Base-by-base conservation (phyloP, 2,113 vertebrate species). In the Coracopsis vasa region DNA sequence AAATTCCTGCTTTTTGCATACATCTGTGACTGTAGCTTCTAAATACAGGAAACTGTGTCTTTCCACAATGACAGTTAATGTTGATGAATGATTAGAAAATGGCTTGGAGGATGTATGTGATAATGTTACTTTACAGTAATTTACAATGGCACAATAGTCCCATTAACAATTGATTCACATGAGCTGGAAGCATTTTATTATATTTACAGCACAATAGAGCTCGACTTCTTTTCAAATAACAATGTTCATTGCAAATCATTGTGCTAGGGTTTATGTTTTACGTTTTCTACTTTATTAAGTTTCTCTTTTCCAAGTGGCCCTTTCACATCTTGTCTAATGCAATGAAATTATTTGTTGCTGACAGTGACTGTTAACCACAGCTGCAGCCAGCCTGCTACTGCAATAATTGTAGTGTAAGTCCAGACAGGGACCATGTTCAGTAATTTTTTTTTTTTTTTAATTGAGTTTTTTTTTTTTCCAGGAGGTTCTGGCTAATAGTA, bases 41-140 rank as follows among this genome's bases (percentile, higher is more conserved):
- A 79, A 89, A 93, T 33, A 58, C 60, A 80, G 80, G 79, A 95
- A 94, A 82, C 73, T 37, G 5, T 91, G 56, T 78, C 67, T 80
- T 95, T 94, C 69, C 85, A 94, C 88, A 95, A 88, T 94, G 71
- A 27, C 66, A 90, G 54, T 95, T 97, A 92, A 89, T 95, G 92
- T 21, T 95, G 86, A 93, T 96, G 82, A 95, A 90, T 75, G 61
- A 74, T 86, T 93, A 85, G 95, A 91, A 97, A 96, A 91, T 66
- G 70, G 67, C 83, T 84, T 91, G 78, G 86, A 88, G 94, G 88
- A 89, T 95, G 80, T 80, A 90, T 79, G 44, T 88, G 90, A 83
- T 95, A 93, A 92, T 45, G 70, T 89, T 87, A 80, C 78, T 94
- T 92, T 53, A 70, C 37, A 84, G 31, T 79, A 75, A 94, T 96